Base-by-base conservation (phyloP, 1,140 invertebrate species). In the Orius insidiosus region DNA sequence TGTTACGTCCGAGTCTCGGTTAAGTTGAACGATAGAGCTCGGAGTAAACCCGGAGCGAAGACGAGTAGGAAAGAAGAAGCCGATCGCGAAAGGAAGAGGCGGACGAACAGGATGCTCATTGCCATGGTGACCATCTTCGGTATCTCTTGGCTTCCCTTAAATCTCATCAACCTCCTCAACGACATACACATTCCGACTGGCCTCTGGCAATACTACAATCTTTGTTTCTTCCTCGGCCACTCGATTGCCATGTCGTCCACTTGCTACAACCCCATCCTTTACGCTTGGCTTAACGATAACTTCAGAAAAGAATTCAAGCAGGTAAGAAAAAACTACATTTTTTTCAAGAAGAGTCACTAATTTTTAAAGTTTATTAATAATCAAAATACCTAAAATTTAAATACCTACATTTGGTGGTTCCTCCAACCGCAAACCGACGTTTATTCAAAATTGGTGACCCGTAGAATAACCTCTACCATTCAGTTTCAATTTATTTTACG, bases 251-350 rank as follows among this genome's bases (percentile, higher is more conserved):
- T 96, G 87, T 86, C 75, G 11, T 92, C 87, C 2, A 90, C 87
- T 0, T 92, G 88, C 59, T 96, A 94, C 64, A 96, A 96, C 61
- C 89, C 90, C 0, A 78, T 97, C 53, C 71, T 97, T 4, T 98
- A 97, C 65, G 92, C 93, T 37, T 98, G 92, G 88, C 77, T 98
- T 63, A 98, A 98, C 65, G 93, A 97, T 50, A 96, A 94, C 64
- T 98, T 98, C 64, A 75, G 87, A 52, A 95, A 97, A 66, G 89
- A 97, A 63, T 97, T 97, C 62, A 84, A 85, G 60, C 77, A 85
- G 66, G 78, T 85, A 58, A 37, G 40, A 31, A 31, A 3, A 32
- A 3, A 24, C n/a, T n/a, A n/a, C n/a, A 24, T 24, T 24, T 24
- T 24, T 24, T 24, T 24, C 7, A 24, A 24, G 24, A n/a, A n/a